Conservation (phyloP, 1,140 invertebrate genomes). For the Drosophila athabasca region DNA sequence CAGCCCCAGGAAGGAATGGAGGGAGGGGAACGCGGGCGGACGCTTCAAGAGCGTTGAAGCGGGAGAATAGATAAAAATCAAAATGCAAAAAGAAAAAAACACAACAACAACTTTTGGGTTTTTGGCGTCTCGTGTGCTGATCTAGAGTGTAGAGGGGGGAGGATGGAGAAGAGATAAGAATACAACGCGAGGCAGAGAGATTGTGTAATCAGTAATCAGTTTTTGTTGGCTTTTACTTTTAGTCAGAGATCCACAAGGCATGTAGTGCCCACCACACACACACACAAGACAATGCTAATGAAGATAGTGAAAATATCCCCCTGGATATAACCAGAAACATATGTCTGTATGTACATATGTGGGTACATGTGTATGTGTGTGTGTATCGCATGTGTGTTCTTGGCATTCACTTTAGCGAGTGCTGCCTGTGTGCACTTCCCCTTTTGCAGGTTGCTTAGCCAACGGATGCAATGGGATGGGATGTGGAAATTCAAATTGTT, state of each 20-base stretch:
- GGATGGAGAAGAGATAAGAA: constrained; percentile 31
- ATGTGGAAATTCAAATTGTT: constrained; percentile 65
- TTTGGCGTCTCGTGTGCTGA: constrained; percentile 73
- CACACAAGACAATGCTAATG: background rate
- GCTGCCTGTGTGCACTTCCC: background rate
- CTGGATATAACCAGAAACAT: background rate
- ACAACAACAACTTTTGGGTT: constrained; percentile 12
- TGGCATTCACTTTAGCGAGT: background rate
- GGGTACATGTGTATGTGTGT: too few relatives aligned
- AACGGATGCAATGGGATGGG: constrained; percentile 25
- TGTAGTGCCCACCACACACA: too few relatives aligned
- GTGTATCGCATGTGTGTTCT: background rate
- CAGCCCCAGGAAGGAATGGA: too few relatives aligned
- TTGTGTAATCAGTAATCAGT: constrained; percentile 57
- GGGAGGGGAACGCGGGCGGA: too few relatives aligned
- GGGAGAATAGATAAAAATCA: constrained; percentile 41
- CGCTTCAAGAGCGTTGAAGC: constrained; percentile 9
- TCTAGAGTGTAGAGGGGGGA: constrained; percentile 3
- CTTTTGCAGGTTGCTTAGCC: constrained; percentile 59
- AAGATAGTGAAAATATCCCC: constrained; percentile 8
- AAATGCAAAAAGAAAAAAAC: constrained; percentile 33
- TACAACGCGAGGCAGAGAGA: constrained; percentile 16
- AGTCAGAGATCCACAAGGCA: background rate
- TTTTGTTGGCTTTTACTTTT: constrained; percentile 10
- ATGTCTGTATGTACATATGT: background rate